These are phyloP conservation scores for Microplitis mediator DNA, from an alignment of 1,140 invertebrate species.

Conservation along the genomic window DNA sequence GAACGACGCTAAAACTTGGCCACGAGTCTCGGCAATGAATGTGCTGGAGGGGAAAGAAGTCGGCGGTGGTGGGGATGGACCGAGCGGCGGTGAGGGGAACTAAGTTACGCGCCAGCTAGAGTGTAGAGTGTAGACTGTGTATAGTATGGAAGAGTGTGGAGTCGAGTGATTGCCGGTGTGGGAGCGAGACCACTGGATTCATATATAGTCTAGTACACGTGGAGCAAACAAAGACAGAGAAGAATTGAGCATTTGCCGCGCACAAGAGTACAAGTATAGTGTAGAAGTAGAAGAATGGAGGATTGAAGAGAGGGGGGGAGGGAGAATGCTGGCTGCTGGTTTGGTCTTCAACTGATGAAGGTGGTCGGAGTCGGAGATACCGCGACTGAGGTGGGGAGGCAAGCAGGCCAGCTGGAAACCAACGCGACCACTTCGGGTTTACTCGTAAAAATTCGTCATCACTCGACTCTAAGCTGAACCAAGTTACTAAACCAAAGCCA, in stretches of 20 bases:
- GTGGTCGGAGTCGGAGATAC: slow-evolving; percentile 5
- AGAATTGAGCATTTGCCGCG: slow-evolving; percentile 35
- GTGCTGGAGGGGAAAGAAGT: slow-evolving; percentile 24
- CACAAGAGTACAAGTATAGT: slow-evolving; percentile 2
- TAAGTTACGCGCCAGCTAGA: no score
- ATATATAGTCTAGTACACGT: no score
- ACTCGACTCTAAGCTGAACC: slow-evolving; percentile 2
- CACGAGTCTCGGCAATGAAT: slow-evolving; percentile 49
- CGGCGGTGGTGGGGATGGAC: slow-evolving; percentile 12
- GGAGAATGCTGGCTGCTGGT: not conserved
- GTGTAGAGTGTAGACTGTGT: no score
- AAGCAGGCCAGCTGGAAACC: not conserved
- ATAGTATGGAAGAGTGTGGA: not conserved
- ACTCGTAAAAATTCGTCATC: slow-evolving; percentile 39
- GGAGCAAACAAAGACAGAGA: slow-evolving; percentile 19
- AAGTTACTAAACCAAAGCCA: no score
- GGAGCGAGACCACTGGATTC: no score
- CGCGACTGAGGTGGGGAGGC: not conserved
- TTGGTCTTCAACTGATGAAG: slow-evolving; percentile 24
- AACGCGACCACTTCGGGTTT: slow-evolving; percentile 2
- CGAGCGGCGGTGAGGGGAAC: slow-evolving; percentile 25
- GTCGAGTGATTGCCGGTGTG: not conserved
- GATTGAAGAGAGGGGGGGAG: not conserved
- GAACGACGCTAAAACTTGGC: slow-evolving; percentile 57
- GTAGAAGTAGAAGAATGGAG: no score